Base-by-base conservation (phyloP, 2,113 vertebrate genomes). In the Neolamprologus tretocephalus region DNA sequence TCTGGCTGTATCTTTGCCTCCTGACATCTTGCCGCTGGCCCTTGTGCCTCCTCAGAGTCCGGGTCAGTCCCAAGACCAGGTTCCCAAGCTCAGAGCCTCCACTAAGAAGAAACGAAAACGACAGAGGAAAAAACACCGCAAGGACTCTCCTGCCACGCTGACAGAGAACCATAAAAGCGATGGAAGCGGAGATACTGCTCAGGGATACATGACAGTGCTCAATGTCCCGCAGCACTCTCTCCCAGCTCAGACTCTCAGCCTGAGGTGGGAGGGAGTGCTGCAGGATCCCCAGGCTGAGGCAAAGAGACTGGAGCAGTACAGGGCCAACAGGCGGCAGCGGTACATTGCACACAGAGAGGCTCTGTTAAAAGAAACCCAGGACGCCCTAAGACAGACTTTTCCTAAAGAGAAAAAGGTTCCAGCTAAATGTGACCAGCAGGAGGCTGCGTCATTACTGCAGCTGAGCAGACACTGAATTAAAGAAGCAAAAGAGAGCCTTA, bases 231-330 rank as follows among this genome's bases (percentile, higher is more conserved):
- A 75, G 68, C 21, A 45, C 23, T 28, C 40, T 47, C 9, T 75
- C 68, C 68, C 23, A 75, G 9, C 40, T 19, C 91, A 92, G 89
- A 37, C 91, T 40, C 94, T 94, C 0, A 98, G 96, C 58, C 96
- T 99, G 75, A 94, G 97, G 4, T 98, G 98, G 98, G 97, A 97
- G 0, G 97, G 97, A 33, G 66, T 93, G 42, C 95, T 98, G 42
- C 89, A 97, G 1, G 97, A 98, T 89, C 97, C 97, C 0, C 73
- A 57, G 78, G 97, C 97, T 2, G 98, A 99, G 86, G 95, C 96
- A 47, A 95, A 97, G 80, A 96, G 98, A 88, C 94, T 98, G 85
- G 49, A 86, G 16, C 14, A 96, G 40, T 98, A 97, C 8, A 97
- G 96, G 86, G 66, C 88, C 61, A 97, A 97, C 90, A 95, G 98